Conservation (phyloP, 2,797 vertebrate species). For the Cottoperca gobio region DNA sequence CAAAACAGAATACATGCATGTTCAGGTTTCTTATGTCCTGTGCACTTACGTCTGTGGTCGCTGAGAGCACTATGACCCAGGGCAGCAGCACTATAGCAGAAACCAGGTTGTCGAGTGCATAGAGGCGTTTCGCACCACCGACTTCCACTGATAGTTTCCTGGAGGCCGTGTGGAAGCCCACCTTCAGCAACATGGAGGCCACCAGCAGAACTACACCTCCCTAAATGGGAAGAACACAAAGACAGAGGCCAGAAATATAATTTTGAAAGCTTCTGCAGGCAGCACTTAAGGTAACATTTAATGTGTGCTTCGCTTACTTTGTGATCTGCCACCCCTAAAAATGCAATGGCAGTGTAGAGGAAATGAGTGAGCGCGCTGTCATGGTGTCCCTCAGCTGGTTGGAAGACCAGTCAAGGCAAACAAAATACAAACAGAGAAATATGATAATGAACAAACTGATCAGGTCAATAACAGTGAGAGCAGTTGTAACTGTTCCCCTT, state of each 20-base stretch:
- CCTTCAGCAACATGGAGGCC: slow-evolving; percentile 92
- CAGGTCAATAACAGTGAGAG: not conserved
- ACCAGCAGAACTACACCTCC: slow-evolving; percentile 96
- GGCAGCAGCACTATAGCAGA: slow-evolving; percentile 92
- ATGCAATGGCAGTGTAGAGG: slow-evolving; percentile 93
- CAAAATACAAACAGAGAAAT: not conserved
- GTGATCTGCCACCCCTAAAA: slow-evolving; percentile 96
- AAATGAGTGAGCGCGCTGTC: slow-evolving; percentile 97
- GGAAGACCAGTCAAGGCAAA: slow-evolving; percentile 63
- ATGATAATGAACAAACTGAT: not conserved
- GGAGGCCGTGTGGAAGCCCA: slow-evolving; percentile 94
- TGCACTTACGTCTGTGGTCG: slow-evolving; percentile 91
- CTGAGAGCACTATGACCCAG: slow-evolving; percentile 94
- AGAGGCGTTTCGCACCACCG: slow-evolving; percentile 95
- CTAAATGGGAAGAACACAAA: slow-evolving; percentile 71
- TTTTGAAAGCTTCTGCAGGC: not conserved
- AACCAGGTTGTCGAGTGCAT: slow-evolving; percentile 93
- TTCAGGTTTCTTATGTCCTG: not conserved
- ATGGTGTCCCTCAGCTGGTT: slow-evolving; percentile 95
- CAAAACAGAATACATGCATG: not conserved
- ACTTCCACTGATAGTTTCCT: slow-evolving; percentile 94
- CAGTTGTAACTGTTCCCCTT: not conserved
- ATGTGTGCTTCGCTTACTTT: slow-evolving; percentile 85
- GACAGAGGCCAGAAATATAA: not conserved
- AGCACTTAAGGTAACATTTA: not conserved